Conservation (phyloP, 2,797 vertebrate species). For the Macropodus opercularis region DNA sequence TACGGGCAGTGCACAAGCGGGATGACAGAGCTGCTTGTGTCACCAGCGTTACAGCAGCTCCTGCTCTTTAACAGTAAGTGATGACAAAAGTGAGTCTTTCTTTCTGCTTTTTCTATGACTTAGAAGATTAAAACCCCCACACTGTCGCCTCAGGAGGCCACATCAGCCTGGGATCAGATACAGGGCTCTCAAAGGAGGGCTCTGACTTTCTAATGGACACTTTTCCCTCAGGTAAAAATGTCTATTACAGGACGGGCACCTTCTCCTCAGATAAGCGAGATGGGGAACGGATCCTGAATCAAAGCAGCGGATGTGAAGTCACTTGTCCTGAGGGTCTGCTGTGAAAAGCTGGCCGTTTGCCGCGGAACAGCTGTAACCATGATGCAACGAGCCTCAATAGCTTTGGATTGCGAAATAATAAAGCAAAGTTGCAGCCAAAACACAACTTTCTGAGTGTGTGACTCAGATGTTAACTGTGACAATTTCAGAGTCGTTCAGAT, state of each 20-base stretch:
- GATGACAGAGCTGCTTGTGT: conserved; percentile 13
- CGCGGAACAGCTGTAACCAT: conserved; percentile 52
- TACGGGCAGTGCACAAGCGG: background rate
- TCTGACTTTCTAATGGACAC: conserved; percentile 64
- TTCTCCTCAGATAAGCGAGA: conserved; percentile 42
- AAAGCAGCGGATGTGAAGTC: conserved; percentile 46
- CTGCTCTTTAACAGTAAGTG: conserved; percentile 21
- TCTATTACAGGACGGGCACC: conserved; percentile 53
- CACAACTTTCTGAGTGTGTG: background rate
- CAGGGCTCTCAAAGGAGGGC: conserved; percentile 44
- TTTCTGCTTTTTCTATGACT: conserved; percentile 23
- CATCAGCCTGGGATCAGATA: conserved; percentile 58
- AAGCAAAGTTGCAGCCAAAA: conserved; percentile 13
- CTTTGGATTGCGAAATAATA: conserved; percentile 40
- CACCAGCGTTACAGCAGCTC: conserved; percentile 13
- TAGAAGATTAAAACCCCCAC: conserved; percentile 48
- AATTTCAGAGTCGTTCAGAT: conserved; percentile 30
- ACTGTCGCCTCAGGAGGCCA: conserved; percentile 42
- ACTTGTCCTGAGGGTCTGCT: conserved; percentile 41
- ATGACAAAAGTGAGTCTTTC: conserved; percentile 26
- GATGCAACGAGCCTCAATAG: conserved; percentile 61
- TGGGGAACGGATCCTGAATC: conserved; percentile 20
- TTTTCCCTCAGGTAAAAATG: conserved; percentile 48
- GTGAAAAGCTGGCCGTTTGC: conserved; percentile 34
- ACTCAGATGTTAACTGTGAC: conserved; percentile 29